Evolutionary conservation across 2,888 invertebrate genomes (phyloP), one percentile per base, ranked within the genome.

Genomic region (Drosophila melanocephala): DNA sequence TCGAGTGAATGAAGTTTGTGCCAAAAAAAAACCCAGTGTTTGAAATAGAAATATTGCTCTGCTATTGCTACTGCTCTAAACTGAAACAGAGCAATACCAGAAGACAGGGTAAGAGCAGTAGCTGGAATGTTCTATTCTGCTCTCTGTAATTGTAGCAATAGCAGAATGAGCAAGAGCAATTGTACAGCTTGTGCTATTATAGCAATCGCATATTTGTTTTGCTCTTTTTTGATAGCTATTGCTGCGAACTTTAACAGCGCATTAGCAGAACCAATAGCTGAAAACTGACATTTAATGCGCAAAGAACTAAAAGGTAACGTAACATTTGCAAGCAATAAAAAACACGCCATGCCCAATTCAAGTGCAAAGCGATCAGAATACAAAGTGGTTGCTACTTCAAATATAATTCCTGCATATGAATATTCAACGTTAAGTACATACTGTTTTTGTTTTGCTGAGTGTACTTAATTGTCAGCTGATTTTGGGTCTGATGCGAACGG

Each of bases 401-500:
- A 26, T 16, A 26, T 22, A 47, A 16, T 26, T 26, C 6, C 47
- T 26, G 5, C 22, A 26, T 16, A 9, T 47, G 9, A 47, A 26
- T 47, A 47, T 47, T 47, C 16, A 26, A 16, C 0, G 4, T 22
- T 7, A 7, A 47, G 44, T 47, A 22, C 44, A n/a, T 7, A 63
- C 10, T 35, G n/a, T 44, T 14, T 68, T 0, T 37, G 32, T 28
- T 50, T 58, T 14, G 22, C 26, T 47, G 47, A 47, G 47, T 47
- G 47, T 47, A 47, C 47, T 47, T 16, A 16, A 22, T 16, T 26
- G 32, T 47, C 51, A 51, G 37, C 56, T 33, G 32, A 2, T 62
- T 55, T 62, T 30, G 33, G 61, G 30, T 50, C 0, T 30, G 57
- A 56, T 74, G 84, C 73, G 78, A 87, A 89, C 63, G 84, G 60